Conservation (phyloP, 2,113 vertebrate genomes). For the Istiophorus platypterus region DNA sequence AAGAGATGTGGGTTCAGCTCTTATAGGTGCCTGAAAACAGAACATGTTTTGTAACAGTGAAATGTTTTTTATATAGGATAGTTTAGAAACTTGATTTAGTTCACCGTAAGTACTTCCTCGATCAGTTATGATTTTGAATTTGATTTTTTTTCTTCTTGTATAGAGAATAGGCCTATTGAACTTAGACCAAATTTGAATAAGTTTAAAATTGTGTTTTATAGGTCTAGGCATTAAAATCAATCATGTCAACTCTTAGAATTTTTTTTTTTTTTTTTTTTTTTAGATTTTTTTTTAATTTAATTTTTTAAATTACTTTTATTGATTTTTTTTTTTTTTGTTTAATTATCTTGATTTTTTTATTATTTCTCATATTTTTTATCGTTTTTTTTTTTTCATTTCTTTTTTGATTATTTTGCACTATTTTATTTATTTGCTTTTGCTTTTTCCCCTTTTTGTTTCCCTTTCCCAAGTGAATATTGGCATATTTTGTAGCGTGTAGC, state of each 20-base stretch:
- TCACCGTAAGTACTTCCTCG: conserved; percentile 87
- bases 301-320: too few relatives aligned
- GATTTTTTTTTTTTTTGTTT: too few relatives aligned
- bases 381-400: not conserved
- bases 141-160: conserved; percentile 37
- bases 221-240: conserved; percentile 38
- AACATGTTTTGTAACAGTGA: conserved; percentile 81
- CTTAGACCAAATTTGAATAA: conserved; percentile 33
- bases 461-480: conserved; percentile 62
- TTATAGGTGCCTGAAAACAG: conserved; percentile 92
- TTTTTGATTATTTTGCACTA: too few relatives aligned
- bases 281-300: too few relatives aligned
- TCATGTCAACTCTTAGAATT: not conserved
- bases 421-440: conserved; percentile 46
- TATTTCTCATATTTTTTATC: not conserved
- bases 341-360: not conserved
- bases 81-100: conserved; percentile 82
- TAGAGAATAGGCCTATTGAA: conserved; percentile 37
- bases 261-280: not conserved
- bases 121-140: conserved; percentile 62
- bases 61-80: conserved; percentile 84
- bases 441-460: conserved; percentile 55
- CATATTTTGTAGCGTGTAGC: conserved; percentile 65
- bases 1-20: conserved; percentile 94
- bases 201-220: conserved; percentile 33